Evolutionary conservation across 2,888 invertebrate genomes (phyloP).

Genomic region (Isotomurus palustris): DNA sequence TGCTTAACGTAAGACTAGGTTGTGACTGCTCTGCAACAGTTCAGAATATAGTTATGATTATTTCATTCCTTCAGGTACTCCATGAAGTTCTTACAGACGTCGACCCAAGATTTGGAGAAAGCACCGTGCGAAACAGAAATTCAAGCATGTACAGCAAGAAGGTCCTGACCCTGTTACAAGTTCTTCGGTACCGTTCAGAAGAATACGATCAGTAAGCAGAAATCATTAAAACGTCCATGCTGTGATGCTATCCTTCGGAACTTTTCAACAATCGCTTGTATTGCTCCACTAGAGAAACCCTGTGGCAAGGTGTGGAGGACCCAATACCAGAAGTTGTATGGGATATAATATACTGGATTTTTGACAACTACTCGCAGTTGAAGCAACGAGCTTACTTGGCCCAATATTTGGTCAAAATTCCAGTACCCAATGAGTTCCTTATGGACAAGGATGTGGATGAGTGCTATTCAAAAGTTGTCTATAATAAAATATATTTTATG

Average conservation of each 20-base stretch:
- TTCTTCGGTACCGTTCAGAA: conserved; percentile 71
- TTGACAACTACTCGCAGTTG: conserved; percentile 66
- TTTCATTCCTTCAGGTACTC: conserved; percentile 56
- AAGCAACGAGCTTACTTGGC: conserved; percentile 79
- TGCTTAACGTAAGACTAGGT: conserved; percentile 58
- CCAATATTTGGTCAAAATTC: conserved; percentile 60
- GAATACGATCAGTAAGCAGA: conserved; percentile 52
- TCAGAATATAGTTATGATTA: background rate
- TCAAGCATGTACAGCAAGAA: conserved; percentile 3
- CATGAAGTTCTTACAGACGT: conserved; percentile 68
- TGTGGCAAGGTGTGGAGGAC: conserved; percentile 13
- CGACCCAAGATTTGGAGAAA: conserved; percentile 55
- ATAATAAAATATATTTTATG: background rate
- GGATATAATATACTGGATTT: conserved; percentile 64
- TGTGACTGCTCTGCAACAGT: background rate
- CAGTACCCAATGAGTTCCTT: conserved; percentile 68
- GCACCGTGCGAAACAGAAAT: conserved; percentile 56
- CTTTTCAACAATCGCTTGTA: background rate
- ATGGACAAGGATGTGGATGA: conserved; percentile 68
- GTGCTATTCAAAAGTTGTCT: conserved; percentile 59
- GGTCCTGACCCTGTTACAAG: conserved; percentile 64
- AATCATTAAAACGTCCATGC: background rate
- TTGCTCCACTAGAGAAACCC: conserved; percentile 7
- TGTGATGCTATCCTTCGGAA: background rate
- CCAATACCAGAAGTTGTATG: conserved; percentile 57